Evolutionary conservation across 2,888 invertebrate species (phyloP), one percentile per base, ranked within the genome.

Genomic region (Torymus aiolomorphi): DNA sequence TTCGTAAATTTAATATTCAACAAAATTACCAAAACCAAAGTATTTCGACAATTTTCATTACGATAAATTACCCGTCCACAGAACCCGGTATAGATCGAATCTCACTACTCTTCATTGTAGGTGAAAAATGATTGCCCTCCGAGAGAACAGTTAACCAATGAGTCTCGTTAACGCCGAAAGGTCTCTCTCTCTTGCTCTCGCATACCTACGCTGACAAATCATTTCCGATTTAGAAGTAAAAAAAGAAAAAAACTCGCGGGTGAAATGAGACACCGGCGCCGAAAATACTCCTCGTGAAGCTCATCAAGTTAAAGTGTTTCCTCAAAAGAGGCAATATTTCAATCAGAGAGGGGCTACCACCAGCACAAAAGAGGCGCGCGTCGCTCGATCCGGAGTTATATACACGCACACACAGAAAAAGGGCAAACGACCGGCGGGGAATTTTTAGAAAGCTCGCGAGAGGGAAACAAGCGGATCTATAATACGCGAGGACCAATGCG

Each of bases 321-420:
- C 54, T 63, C 11, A 61, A 66, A 75, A 16, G 16, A 13, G 59
- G 42, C n/a, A 71, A 75, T 79, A 75, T 79, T 79, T 79, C 71
- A 73, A 67, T 78, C 49, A n/a, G 24, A 31, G 70, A 54, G 18
- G 13, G 8, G 42, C 49, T 49, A 16, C 20, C 18, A 51, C 18
- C 59, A 14, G 16, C 12, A 57, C 20, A 59, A 31, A 49, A 70
- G 54, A 56, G n/a, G n/a, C 51, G 59, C 57, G 11, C 51, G 13
- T 31, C 18, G 24, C 14, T 65, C 18, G 12, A 67, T 59, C 56
- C 59, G n/a, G 13, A 61, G 12, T 31, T 31, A 31, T 31, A 31
- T 31, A 31, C 2, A 31, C 31, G 2, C 8, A 31, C 31, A 16
- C 11, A 61, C 3, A 51, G 2, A 51, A 12, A 54, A 72, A 72